Evolutionary conservation across 2,113 vertebrate species (phyloP).

Genomic region (Illadopsis cleaveri): DNA sequence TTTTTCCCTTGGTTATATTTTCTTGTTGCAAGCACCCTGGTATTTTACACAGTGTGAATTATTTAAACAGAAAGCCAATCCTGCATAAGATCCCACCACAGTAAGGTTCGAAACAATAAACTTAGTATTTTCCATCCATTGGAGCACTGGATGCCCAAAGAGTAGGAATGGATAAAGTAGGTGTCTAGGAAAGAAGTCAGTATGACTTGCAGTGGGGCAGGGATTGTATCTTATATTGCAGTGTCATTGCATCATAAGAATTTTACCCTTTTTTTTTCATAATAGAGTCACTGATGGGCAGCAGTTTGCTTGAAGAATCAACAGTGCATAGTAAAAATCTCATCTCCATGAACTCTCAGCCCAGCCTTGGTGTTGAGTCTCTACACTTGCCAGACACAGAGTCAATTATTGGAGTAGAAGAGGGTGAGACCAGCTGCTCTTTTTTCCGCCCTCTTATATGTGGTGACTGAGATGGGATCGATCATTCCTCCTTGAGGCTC

Average conservation of each 20-base stretch:
- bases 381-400: slow-evolving; percentile 88
- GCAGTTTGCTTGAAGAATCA: slow-evolving; percentile 91
- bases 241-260: neutral
- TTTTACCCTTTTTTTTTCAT: neutral
- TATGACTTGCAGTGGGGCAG: neutral
- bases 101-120: neutral
- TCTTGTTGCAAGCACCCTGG: neutral
- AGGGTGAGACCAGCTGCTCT: slow-evolving; percentile 74
- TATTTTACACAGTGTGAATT: neutral
- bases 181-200: neutral
- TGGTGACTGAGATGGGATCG: slow-evolving; percentile 30
- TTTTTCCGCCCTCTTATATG: slow-evolving; percentile 67
- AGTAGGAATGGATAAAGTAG: neutral
- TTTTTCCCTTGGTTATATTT: neutral
- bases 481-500: neutral
- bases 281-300: slow-evolving; percentile 90
- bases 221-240: neutral
- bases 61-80: neutral
- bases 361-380: slow-evolving; percentile 81
- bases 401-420: slow-evolving; percentile 90
- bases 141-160: neutral
- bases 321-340: slow-evolving; percentile 81
- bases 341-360: slow-evolving; percentile 84
- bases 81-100: neutral
- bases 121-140: neutral